Conservation (phyloP, 2,797 vertebrate genomes). For the Hirundo rustica region DNA sequence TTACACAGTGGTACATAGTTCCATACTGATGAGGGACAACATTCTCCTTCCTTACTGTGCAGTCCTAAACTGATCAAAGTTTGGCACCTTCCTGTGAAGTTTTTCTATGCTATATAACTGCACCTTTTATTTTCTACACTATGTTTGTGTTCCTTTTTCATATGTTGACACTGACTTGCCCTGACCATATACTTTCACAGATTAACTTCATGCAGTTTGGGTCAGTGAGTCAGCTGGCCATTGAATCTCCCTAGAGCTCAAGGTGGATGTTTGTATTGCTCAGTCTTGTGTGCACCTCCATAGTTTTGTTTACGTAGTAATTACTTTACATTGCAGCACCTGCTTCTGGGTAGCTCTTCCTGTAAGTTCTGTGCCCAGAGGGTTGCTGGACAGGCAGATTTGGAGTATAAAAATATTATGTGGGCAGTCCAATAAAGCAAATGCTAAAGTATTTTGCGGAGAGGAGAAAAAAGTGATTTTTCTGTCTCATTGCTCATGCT, state of each 20-base stretch:
- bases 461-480: neutral
- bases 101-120: neutral
- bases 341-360: neutral
- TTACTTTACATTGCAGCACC: neutral
- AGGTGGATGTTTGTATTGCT: neutral
- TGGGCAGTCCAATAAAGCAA: neutral
- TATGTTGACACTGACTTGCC: neutral
- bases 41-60: neutral
- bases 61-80: neutral
- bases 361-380: neutral
- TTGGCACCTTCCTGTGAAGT: neutral
- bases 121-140: neutral
- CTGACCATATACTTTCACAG: neutral
- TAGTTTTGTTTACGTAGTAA: neutral
- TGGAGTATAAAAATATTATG: neutral
- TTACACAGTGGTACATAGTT: neutral
- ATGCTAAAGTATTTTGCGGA: neutral
- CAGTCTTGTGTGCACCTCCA: neutral
- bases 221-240: neutral
- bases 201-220: neutral
- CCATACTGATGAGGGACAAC: neutral
- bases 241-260: neutral
- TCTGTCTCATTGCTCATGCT: neutral
- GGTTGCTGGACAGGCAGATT: neutral
- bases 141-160: neutral